Percentiles rank a stretch among this genome's conserved stretches.
phyloP scores from a whole-genome alignment of 1,140 invertebrate genomes.

The Aphis craccivora region DNA sequence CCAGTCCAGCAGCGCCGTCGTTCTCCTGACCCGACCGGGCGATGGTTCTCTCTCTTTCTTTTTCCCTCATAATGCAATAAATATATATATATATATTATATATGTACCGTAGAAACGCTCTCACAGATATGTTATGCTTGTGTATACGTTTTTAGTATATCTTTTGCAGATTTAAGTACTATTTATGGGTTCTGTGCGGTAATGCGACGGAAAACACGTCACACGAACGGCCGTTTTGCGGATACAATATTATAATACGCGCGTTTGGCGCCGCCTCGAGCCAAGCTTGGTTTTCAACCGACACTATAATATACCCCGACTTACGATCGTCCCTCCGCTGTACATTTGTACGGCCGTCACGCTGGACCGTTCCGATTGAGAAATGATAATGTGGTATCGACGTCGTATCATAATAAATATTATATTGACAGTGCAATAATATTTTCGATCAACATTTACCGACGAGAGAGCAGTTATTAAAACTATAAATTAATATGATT shows the following conservation, averaged over 20 bases:
- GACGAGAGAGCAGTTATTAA: too few species aligned
- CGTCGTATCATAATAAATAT: too few species aligned
- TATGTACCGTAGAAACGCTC: neutral
- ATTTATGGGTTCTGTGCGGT: conserved; percentile 6
- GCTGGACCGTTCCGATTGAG: too few species aligned
- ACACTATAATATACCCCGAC: neutral
- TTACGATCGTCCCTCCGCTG: too few species aligned
- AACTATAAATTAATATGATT: too few species aligned
- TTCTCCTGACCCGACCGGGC: neutral
- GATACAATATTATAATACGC: neutral
- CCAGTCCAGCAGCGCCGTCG: neutral
- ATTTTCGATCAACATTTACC: too few species aligned
- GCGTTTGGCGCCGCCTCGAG: too few species aligned
- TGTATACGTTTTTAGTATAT: conserved; percentile 43
- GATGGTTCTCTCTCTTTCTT: neutral
- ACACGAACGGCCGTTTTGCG: neutral
- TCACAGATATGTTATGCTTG: neutral
- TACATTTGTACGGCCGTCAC: too few species aligned
- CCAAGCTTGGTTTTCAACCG: neutral
- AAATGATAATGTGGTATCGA: too few species aligned
- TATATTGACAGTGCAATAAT: too few species aligned
- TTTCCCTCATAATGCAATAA: too few species aligned
- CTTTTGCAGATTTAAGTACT: conserved; percentile 42
- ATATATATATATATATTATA: conserved; percentile 8
- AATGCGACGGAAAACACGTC: neutral